A percentile compares a stretch with the other conserved stretches of the same genome.
Evolutionary conservation across 2,113 vertebrate genomes (phyloP).

Genomic region (Saguinus midas): DNA sequence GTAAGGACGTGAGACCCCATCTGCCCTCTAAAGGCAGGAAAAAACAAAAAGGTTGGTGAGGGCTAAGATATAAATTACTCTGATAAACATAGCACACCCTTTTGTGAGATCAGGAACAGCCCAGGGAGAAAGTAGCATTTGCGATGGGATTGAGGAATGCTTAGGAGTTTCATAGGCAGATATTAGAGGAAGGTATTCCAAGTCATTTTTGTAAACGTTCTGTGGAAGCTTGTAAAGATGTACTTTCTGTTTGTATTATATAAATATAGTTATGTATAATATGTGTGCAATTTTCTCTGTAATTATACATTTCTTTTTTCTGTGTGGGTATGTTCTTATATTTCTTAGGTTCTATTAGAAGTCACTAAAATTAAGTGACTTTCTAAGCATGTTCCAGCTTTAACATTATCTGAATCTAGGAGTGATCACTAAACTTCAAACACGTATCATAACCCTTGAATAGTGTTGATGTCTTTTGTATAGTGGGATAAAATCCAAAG

Average conservation of each 20-base stretch:
- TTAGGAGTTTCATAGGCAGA: not conserved
- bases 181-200: not conserved
- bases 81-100: not conserved
- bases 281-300: not conserved
- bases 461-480: not conserved
- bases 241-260: slow-evolving; percentile 45
- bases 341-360: slow-evolving; percentile 29
- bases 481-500: not conserved
- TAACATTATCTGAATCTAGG: not conserved
- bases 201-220: slow-evolving; percentile 44
- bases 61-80: not conserved
- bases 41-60: not conserved
- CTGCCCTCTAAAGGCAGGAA: not conserved
- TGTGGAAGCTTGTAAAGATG: slow-evolving; percentile 41
- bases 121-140: not conserved
- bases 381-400: slow-evolving; percentile 20
- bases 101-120: not conserved
- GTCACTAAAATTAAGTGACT: not conserved
- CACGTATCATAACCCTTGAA: not conserved
- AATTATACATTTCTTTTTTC: slow-evolving; percentile 34
- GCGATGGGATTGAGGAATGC: not conserved
- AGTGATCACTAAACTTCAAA: not conserved
- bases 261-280: slow-evolving; percentile 32
- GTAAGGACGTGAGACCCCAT: not conserved
- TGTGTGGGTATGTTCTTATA: not conserved